These are phyloP conservation scores for Rhizoglyphus robini DNA, from an alignment of 1,140 invertebrate genomes.

Conservation along the genomic window DNA sequence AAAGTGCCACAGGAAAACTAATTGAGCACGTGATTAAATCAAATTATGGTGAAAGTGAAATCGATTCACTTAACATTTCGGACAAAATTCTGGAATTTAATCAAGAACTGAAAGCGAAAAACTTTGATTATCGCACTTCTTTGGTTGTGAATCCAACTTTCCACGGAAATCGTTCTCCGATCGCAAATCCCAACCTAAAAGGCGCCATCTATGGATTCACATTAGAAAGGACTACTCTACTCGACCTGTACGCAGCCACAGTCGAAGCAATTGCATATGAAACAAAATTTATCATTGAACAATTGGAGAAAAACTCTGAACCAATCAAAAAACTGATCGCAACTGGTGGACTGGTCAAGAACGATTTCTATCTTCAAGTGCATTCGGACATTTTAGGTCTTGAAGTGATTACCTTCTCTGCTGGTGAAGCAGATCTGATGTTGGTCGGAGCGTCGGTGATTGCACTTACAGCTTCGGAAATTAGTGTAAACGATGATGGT, in stretches of 20 bases:
- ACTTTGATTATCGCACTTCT: constrained; percentile 49
- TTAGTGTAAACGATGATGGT: neutral
- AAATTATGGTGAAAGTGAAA: constrained; percentile 41
- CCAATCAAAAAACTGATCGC: constrained; percentile 52
- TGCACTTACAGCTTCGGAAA: neutral
- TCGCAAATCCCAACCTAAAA: constrained; percentile 66
- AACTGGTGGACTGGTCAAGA: constrained; percentile 77
- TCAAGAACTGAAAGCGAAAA: constrained; percentile 21
- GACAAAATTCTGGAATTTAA: constrained; percentile 28
- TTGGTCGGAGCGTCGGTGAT: constrained; percentile 12
- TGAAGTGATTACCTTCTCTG: constrained; percentile 8
- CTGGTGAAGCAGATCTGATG: constrained; percentile 19
- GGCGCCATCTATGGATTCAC: constrained; percentile 38
- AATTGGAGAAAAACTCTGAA: constrained; percentile 37
- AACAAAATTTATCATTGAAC: constrained; percentile 69
- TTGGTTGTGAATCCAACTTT: constrained; percentile 86
- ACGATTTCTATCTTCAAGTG: constrained; percentile 63
- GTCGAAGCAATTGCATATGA: constrained; percentile 79
- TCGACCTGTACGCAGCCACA: constrained; percentile 66
- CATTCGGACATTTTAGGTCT: constrained; percentile 59
- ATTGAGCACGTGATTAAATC: constrained; percentile 68
- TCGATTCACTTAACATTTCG: constrained; percentile 37
- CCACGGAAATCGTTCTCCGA: constrained; percentile 83
- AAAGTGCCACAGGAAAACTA: constrained; percentile 74
- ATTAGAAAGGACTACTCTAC: constrained; percentile 41